phyloP scores from a whole-genome alignment of 2,888 invertebrate genomes.

The Platypus cylindrus region DNA sequence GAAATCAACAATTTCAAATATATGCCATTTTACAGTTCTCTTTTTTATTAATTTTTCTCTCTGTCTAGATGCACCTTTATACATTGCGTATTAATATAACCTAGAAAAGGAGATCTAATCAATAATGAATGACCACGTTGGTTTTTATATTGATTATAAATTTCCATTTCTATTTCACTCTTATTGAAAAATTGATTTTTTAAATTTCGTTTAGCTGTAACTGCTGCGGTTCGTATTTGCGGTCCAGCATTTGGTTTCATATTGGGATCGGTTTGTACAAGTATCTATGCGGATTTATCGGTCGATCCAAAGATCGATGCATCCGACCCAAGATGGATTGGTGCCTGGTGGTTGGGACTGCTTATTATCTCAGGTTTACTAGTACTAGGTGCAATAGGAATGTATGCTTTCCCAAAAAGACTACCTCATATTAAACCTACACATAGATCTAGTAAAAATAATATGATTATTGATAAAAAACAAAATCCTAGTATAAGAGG shows the following conservation, averaged over 20 bases:
- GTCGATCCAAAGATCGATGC: slow-evolving; percentile 61
- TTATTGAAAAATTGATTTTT: slow-evolving; percentile 14
- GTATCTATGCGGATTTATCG: slow-evolving; percentile 72
- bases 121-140: no score
- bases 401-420: slow-evolving; percentile 84
- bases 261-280: slow-evolving; percentile 77
- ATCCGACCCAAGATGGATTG: slow-evolving; percentile 82
- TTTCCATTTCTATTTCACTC: no score
- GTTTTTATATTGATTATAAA: no score
- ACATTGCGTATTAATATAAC: no score
- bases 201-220: slow-evolving; percentile 77
- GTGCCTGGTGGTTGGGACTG: slow-evolving; percentile 94
- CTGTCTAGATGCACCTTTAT: no score
- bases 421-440: slow-evolving; percentile 40
- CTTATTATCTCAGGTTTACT: slow-evolving; percentile 75
- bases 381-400: slow-evolving; percentile 69
- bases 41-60: no score
- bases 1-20: no score
- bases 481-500: slow-evolving; percentile 39
- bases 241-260: slow-evolving; percentile 86
- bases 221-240: slow-evolving; percentile 80
- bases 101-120: no score
- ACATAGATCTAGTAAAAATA: slow-evolving; percentile 27
- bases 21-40: no score
- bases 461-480: slow-evolving; percentile 29